Conservation (phyloP, 2,113 vertebrate species). For the Halichoeres trimaculatus region DNA sequence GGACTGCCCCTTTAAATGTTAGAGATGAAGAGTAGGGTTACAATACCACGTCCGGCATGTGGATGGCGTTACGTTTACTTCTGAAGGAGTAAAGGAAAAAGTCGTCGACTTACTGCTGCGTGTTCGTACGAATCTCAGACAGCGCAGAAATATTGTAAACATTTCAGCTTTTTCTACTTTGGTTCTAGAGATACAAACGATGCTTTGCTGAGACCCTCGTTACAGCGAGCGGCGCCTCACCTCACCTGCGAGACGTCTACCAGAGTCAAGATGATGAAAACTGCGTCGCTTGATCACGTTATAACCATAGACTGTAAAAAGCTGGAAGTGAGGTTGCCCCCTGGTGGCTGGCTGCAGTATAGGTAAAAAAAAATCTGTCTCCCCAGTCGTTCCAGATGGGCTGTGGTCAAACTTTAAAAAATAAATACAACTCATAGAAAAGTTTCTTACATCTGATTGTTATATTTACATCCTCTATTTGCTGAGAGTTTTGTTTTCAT, state of each 20-base stretch:
- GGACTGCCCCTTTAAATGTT: conserved; percentile 39
- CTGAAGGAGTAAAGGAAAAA: conserved; percentile 14
- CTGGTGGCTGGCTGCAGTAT: too few relatives aligned
- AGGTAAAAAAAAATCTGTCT: too few relatives aligned
- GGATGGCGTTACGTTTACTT: conserved; percentile 8
- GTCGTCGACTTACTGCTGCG: conserved; percentile 28
- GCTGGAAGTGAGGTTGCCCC: too few relatives aligned
- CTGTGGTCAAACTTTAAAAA: too few relatives aligned
- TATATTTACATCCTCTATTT: too few relatives aligned
- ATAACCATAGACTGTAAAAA: too few relatives aligned
- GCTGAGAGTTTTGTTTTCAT: too few relatives aligned
- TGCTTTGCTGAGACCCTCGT: conserved; percentile 50
- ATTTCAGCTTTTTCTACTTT: conserved; percentile 78
- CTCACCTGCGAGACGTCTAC: conserved; percentile 32
- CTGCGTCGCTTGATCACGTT: conserved; percentile 61
- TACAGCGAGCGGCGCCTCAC: conserved; percentile 38
- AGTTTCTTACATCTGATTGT: too few relatives aligned
- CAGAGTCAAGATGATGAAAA: conserved; percentile 50
- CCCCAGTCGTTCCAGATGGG: too few relatives aligned
- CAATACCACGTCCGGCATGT: conserved; percentile 27
- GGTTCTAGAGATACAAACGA: conserved; percentile 73
- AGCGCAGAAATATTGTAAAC: conserved; percentile 79
- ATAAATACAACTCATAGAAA: too few relatives aligned
- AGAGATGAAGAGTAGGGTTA: conserved; percentile 38
- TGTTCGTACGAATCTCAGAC: conserved; percentile 54